Evolutionary conservation across 2,888 invertebrate genomes (phyloP).

Genomic region (Megaustenia siamemsis): DNA sequence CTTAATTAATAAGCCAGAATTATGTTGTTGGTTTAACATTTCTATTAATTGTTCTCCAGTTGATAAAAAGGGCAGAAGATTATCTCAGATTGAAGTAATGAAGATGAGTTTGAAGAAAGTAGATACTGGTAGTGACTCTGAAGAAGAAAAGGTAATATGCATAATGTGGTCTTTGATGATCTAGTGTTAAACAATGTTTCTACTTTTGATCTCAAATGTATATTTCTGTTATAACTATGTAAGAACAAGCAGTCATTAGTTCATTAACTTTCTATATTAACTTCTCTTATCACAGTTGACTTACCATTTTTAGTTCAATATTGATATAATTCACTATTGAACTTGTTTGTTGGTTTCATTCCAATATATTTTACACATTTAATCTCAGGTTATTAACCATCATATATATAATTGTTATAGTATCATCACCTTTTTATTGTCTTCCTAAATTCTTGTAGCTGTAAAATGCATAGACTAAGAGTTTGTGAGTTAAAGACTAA

Average conservation of each 20-base stretch:
- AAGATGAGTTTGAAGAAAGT: constrained; percentile 75
- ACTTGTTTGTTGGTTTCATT: not conserved
- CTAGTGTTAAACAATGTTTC: not conserved
- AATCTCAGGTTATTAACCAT: constrained; percentile 3
- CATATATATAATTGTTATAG: not conserved
- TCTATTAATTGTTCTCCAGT: constrained; percentile 59
- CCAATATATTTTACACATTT: too few relatives aligned
- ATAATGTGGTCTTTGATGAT: not conserved
- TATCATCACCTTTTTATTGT: not conserved
- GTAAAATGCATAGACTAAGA: not conserved
- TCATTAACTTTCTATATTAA: not conserved
- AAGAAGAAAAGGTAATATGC: constrained; percentile 70
- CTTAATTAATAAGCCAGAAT: too few relatives aligned
- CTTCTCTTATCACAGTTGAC: not conserved
- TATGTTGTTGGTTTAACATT: too few relatives aligned
- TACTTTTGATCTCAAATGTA: not conserved
- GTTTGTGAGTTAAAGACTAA: not conserved
- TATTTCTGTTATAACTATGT: not conserved
- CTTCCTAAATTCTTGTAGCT: not conserved
- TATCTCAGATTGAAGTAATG: constrained; percentile 77
- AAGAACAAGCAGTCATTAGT: not conserved
- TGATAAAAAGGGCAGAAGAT: constrained; percentile 79
- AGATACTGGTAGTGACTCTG: constrained; percentile 70
- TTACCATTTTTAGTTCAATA: not conserved
- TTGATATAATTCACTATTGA: not conserved